Evolutionary conservation across 2,113 vertebrate species (phyloP), one percentile per base, ranked within the genome.

Genomic region (Nansenia antarctica): DNA sequence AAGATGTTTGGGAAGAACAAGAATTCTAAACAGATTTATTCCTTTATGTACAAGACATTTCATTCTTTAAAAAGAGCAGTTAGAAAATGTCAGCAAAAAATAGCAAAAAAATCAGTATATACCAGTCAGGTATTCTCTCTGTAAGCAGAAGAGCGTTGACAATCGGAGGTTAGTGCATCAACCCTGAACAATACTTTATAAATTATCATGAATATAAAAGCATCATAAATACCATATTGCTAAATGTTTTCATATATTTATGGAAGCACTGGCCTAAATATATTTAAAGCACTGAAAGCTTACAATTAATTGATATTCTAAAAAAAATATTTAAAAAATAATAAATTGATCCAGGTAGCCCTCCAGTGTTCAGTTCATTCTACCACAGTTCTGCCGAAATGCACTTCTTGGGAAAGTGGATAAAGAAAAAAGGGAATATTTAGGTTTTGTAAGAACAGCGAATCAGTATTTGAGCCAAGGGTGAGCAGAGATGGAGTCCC

Each of bases 261-360:
- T 81, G 78, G 87, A 92, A 88, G 88, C 87, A 87, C 89, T 65
- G 55, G 79, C 81, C 76, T 83, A 63, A 52, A 72, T 78, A 74
- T 87, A 82, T 69, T 85, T 82, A 90, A 90, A 84, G 84, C 11
- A 5, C 0, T n/a, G 9, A 30, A 37, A 18, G 12, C 39, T 18
- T 15, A 18, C 14, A 42, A 18, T 42, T 15, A 18, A 42, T 42
- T 15, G 0, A 18, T 18, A 18, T 11, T 42, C 18, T 42, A 39
- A 45, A n/a, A 57, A 24, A 64, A 45, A 62, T 29, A 27, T 54
- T 42, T 2, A 29, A 55, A 9, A 9, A 14, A 15, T 27, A 4
- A 26, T 4, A 15, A 6, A 58, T 18, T 27, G 7, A 15, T 3
- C 3, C 18, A n/a, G 29, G 55, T n/a, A 30, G 15, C 27, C 8